Percentiles rank a stretch among this genome's conserved stretches.
These are phyloP conservation scores for Xiphorhynchus elegans DNA, from an alignment of 2,113 vertebrate species.

Conservation along the genomic window DNA sequence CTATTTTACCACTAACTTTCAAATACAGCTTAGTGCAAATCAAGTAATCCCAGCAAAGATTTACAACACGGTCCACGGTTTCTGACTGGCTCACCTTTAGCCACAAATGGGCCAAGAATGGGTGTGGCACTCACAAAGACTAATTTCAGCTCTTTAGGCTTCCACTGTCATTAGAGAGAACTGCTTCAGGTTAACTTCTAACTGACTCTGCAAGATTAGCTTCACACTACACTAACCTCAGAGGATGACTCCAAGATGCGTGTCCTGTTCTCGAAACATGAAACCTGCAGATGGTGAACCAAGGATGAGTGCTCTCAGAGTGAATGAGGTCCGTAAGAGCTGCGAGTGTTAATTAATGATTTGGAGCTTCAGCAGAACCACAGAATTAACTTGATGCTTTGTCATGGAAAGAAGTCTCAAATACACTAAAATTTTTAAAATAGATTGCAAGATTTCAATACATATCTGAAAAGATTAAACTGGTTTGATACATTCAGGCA, in stretches of 20 bases:
- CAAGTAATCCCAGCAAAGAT: background rate
- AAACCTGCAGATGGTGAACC: background rate
- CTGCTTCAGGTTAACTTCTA: background rate
- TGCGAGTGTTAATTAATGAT: rapidly evolving
- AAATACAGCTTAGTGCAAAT: background rate
- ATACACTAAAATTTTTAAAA: background rate
- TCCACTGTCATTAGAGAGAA: background rate
- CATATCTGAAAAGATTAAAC: background rate
- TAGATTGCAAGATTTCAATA: background rate
- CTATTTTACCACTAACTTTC: background rate
- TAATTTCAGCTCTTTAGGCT: background rate
- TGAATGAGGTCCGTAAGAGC: rapidly evolving
- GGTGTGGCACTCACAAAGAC: background rate
- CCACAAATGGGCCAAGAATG: background rate
- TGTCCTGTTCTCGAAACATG: background rate
- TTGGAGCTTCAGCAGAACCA: background rate
- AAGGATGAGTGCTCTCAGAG: background rate
- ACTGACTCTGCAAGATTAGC: background rate
- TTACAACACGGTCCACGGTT: background rate
- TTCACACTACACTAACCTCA: background rate
- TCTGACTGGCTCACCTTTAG: background rate
- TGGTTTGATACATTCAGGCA: background rate
- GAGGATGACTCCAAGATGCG: background rate
- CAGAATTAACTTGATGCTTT: background rate
- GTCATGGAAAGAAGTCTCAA: background rate